Percentiles rank a stretch among this genome's conserved stretches.
phyloP scores from a whole-genome alignment of 2,113 vertebrate species.

The Protobothrops mucrosquamatus region DNA sequence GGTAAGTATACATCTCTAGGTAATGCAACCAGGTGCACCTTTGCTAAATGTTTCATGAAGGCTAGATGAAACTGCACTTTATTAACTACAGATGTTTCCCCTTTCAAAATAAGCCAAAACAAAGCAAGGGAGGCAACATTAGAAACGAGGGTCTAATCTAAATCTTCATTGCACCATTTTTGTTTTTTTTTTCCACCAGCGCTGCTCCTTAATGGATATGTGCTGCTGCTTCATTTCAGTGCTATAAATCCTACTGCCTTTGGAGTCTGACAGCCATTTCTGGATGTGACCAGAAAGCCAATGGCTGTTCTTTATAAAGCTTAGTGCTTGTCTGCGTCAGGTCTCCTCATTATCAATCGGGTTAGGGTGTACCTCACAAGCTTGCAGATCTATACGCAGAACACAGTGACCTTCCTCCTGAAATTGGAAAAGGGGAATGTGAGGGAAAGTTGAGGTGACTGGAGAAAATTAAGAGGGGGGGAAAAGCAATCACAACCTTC shows the following conservation, averaged over 20 bases:
- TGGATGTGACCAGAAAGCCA: slow-evolving; percentile 68
- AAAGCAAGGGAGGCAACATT: slow-evolving; percentile 38
- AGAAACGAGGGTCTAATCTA: slow-evolving; percentile 62
- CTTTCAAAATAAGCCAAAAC: not conserved
- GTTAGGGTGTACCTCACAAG: slow-evolving; percentile 4
- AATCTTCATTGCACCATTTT: slow-evolving; percentile 56
- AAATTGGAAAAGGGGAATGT: slow-evolving; percentile 26
- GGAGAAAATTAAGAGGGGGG: slow-evolving; percentile 10
- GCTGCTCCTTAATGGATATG: slow-evolving; percentile 53
- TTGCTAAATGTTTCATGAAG: not conserved
- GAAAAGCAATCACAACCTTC: slow-evolving; percentile 12
- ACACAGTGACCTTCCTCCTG: not conserved
- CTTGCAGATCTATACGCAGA: slow-evolving; percentile 7
- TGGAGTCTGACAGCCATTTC: slow-evolving; percentile 63
- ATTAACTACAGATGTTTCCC: not conserved
- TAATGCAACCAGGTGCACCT: slow-evolving; percentile 24
- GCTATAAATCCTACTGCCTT: slow-evolving; percentile 69
- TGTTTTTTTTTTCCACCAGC: slow-evolving; percentile 39
- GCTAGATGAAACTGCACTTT: slow-evolving; percentile 15
- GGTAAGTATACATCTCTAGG: not conserved
- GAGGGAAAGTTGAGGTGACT: not conserved
- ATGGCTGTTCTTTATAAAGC: slow-evolving; percentile 44
- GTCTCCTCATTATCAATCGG: slow-evolving; percentile 30
- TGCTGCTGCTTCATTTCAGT: slow-evolving; percentile 48
- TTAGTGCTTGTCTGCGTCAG: slow-evolving; percentile 42